A percentile compares a stretch with the other conserved stretches of the same genome.
These are phyloP conservation scores for Muscicapa striata DNA, from an alignment of 2,797 vertebrate species.

Conservation along the genomic window DNA sequence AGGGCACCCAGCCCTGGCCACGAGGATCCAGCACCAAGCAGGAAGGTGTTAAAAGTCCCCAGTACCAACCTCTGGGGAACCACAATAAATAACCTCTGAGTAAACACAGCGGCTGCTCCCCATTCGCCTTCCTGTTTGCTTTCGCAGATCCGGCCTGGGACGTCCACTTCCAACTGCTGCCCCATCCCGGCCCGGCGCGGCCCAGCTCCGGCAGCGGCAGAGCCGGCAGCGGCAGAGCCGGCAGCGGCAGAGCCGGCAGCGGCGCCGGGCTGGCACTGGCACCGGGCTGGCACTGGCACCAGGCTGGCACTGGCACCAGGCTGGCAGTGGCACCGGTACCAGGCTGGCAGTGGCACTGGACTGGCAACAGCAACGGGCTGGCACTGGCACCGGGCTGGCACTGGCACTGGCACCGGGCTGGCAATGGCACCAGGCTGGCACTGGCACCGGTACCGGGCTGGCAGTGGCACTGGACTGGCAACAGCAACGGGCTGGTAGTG, in stretches of 20 bases:
- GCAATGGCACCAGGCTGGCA: too few species aligned
- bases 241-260: neutral
- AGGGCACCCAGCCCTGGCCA: neutral
- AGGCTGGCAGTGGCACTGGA: too few species aligned
- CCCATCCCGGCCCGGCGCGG: accelerated
- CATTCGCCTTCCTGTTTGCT: slow-evolving; percentile 47
- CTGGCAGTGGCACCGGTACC: too few species aligned
- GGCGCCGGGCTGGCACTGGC: neutral
- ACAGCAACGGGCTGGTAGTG: too few species aligned
- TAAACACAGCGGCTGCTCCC: slow-evolving; percentile 3
- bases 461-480: too few species aligned
- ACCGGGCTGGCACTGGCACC: too few species aligned
- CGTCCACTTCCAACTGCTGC: neutral
- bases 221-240: neutral
- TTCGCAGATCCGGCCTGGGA: slow-evolving; percentile 23
- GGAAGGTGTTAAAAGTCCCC: neutral
- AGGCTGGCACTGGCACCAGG: too few species aligned
- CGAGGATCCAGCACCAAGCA: neutral
- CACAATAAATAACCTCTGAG: neutral
- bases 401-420: too few species aligned
- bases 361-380: too few species aligned
- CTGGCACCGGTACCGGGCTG: too few species aligned
- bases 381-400: too few species aligned
- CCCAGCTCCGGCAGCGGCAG: neutral
- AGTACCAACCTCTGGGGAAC: neutral